phyloP scores from a whole-genome alignment of 2,888 invertebrate genomes.

The Ichneumon xanthorius region DNA sequence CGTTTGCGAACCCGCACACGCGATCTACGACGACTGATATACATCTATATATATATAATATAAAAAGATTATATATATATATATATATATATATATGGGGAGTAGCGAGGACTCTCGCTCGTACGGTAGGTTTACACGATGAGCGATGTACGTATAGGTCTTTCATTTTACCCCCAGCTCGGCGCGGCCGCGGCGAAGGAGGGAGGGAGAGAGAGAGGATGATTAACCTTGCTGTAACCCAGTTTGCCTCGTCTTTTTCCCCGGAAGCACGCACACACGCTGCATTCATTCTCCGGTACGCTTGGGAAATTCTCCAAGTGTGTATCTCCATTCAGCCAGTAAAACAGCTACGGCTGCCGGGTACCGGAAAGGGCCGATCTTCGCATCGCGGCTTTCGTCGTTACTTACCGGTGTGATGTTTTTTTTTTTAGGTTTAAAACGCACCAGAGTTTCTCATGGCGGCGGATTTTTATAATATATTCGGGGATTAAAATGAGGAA shows the following conservation, averaged over 20 bases:
- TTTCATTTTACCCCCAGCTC: background rate
- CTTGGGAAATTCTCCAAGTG: conserved; percentile 67
- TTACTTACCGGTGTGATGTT: conserved; percentile 3
- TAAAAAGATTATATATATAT: too few relatives aligned
- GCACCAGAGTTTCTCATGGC: background rate
- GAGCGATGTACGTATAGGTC: too few relatives aligned
- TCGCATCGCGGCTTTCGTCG: conserved; percentile 26
- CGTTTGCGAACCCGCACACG: conserved; percentile 63
- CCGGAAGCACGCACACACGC: conserved; percentile 67
- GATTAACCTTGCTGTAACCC: conserved; percentile 74
- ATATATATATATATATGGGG: too few relatives aligned
- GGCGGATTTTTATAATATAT: background rate
- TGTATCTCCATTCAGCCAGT: conserved; percentile 72
- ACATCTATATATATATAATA: too few relatives aligned
- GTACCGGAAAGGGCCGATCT: conserved; percentile 62
- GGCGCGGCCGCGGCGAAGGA: conserved; percentile 33
- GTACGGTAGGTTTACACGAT: too few relatives aligned
- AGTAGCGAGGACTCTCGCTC: too few relatives aligned
- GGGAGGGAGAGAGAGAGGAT: background rate
- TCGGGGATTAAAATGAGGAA: background rate
- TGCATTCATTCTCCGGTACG: conserved; percentile 50
- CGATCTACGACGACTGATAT: conserved; percentile 37
- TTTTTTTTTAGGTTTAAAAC: background rate
- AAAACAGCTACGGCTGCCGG: conserved; percentile 44
- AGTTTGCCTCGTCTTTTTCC: conserved; percentile 73